phyloP scores from a whole-genome alignment of 2,888 invertebrate genomes.

The Eupithecia insigniata region DNA sequence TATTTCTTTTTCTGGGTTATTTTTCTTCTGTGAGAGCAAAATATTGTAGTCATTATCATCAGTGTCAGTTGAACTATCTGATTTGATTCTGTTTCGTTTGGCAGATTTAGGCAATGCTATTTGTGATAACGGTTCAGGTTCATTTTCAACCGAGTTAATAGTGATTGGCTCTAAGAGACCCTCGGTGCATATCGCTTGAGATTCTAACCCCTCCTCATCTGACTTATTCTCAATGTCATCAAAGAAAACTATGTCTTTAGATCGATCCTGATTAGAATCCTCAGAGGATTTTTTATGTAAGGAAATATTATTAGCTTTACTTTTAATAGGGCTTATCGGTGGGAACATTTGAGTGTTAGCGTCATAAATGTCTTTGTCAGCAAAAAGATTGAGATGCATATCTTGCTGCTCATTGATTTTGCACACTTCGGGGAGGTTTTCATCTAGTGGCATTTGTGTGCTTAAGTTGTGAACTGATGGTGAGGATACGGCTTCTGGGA shows the following conservation, averaged over 20 bases:
- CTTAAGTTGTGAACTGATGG: slow-evolving; percentile 48
- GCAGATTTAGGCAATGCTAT: slow-evolving; percentile 30
- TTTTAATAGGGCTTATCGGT: slow-evolving; percentile 16
- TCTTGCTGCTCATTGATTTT: slow-evolving; percentile 63
- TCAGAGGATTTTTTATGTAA: slow-evolving; percentile 26
- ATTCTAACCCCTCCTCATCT: slow-evolving; percentile 59
- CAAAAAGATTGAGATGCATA: slow-evolving; percentile 60
- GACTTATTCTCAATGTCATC: slow-evolving; percentile 62
- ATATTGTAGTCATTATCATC: slow-evolving; percentile 48
- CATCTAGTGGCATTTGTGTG: slow-evolving; percentile 52
- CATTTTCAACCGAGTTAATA: slow-evolving; percentile 29
- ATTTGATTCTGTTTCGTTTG: slow-evolving; percentile 45
- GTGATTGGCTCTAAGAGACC: slow-evolving; percentile 45
- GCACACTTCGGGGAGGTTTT: slow-evolving; percentile 55
- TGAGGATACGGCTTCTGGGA: slow-evolving; percentile 15
- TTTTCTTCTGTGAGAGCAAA: slow-evolving; percentile 44
- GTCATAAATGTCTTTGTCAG: slow-evolving; percentile 58
- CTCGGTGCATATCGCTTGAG: slow-evolving; percentile 65
- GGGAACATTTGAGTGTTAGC: slow-evolving; percentile 55
- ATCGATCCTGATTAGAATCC: slow-evolving; percentile 49
- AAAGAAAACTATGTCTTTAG: slow-evolving; percentile 68
- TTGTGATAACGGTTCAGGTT: slow-evolving; percentile 34
- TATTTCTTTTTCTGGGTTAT: slow-evolving; percentile 33
- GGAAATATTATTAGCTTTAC: slow-evolving; percentile 10
- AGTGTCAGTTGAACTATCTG: slow-evolving; percentile 48